phyloP scores from a whole-genome alignment of 2,113 vertebrate species.

The Ardeotis arabs region DNA sequence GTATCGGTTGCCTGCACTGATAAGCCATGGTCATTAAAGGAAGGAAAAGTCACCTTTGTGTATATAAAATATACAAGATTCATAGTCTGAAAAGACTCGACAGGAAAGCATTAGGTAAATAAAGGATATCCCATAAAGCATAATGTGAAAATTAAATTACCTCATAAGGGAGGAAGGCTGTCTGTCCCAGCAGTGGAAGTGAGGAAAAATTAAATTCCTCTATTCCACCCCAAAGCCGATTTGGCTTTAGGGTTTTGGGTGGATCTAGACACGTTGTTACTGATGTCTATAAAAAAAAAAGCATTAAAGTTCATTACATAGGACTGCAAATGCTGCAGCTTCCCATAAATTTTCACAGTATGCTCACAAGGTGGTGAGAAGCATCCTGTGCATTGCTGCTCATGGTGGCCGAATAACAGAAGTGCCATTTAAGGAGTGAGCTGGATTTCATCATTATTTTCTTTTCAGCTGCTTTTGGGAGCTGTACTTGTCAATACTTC shows the following conservation, averaged over 20 bases:
- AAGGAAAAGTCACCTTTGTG: constrained; percentile 85
- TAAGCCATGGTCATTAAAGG: constrained; percentile 79
- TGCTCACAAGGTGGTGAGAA: not conserved
- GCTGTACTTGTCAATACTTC: not conserved
- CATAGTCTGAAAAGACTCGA: constrained; percentile 75
- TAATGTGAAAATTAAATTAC: constrained; percentile 77
- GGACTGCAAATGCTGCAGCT: not conserved
- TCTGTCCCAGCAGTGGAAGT: constrained; percentile 42
- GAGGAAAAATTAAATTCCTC: constrained; percentile 36
- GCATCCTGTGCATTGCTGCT: not conserved
- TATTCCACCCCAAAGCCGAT: constrained; percentile 21
- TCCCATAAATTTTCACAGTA: not conserved
- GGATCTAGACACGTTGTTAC: not conserved
- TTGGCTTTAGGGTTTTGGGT: not conserved
- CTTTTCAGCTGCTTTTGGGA: not conserved
- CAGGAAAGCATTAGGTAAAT: constrained; percentile 84
- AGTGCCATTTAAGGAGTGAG: accelerated
- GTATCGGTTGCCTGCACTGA: constrained; percentile 77
- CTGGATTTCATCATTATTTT: not conserved
- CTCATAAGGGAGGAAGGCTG: constrained; percentile 63
- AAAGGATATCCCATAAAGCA: constrained; percentile 82
- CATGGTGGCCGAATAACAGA: not conserved
- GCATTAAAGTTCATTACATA: not conserved
- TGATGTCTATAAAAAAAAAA: not conserved
- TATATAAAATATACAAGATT: constrained; percentile 80